Evolutionary conservation across 2,797 vertebrate species (phyloP).

Genomic region (Crenuchus spilurus): DNA sequence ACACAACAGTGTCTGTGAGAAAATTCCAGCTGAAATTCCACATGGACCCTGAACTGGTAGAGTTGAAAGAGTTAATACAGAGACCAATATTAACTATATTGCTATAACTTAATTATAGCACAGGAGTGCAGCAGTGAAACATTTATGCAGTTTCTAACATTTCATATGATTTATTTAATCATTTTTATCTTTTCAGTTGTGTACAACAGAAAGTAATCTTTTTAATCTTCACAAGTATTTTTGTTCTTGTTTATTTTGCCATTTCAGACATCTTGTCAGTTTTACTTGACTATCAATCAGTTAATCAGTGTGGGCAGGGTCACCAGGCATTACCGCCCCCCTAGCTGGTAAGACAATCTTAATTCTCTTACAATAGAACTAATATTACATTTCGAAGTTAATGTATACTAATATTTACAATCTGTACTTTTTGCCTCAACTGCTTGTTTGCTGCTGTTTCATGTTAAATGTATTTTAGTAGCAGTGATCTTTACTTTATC

Average conservation of each 20-base stretch:
- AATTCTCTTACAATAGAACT: no score
- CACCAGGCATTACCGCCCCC: conserved; percentile 16
- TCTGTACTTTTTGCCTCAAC: no score
- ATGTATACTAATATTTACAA: no score
- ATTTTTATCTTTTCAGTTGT: no score
- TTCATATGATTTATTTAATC: no score
- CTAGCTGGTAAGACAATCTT: conserved; percentile 40
- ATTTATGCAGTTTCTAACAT: no score
- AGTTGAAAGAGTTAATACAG: neutral
- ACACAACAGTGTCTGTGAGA: conserved; percentile 36
- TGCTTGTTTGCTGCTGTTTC: neutral
- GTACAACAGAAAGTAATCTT: no score
- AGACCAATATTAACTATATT: neutral
- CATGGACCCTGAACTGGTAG: conserved; percentile 54
- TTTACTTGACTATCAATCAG: conserved; percentile 46
- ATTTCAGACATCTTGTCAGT: conserved; percentile 47
- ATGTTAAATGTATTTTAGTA: conserved; percentile 1
- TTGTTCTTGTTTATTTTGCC: neutral
- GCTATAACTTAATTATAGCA: no score
- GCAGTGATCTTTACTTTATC: no score
- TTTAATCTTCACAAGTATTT: neutral
- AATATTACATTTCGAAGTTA: no score
- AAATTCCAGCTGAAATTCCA: conserved; percentile 47
- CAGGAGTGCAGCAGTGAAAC: no score
- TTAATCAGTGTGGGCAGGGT: conserved; percentile 29